phyloP scores from a whole-genome alignment of 64 coral and sea anemone species.

The Dendronephthya gigantea region DNA sequence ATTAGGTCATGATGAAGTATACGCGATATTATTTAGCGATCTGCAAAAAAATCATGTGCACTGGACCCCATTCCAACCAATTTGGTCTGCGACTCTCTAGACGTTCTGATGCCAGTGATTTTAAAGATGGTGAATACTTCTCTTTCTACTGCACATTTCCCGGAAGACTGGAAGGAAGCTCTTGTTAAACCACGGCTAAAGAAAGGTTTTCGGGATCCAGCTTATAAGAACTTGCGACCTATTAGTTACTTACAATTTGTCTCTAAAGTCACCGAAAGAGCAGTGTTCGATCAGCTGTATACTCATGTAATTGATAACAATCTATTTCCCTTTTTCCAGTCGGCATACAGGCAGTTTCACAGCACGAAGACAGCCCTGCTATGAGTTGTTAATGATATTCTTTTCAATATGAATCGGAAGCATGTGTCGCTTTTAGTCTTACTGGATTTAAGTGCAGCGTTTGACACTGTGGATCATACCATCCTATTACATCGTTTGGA shows the following conservation, averaged over 20 bases:
- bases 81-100: slow-evolving; percentile 4
- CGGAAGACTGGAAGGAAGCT: too few species aligned
- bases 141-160: too few species aligned
- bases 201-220: too few species aligned
- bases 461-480: background rate
- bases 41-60: slow-evolving; percentile 28
- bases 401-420: background rate
- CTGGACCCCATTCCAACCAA: slow-evolving; percentile 27
- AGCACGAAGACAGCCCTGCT: background rate
- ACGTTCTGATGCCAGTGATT: background rate
- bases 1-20: background rate
- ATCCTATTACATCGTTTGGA: background rate
- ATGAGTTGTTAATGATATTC: background rate
- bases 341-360: background rate
- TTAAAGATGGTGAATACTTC: too few species aligned
- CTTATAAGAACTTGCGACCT: background rate
- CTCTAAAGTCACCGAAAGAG: background rate
- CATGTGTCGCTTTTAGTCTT: background rate
- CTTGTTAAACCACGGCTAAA: too few species aligned
- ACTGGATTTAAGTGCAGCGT: background rate
- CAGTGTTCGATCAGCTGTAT: background rate
- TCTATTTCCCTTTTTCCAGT: background rate
- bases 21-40: slow-evolving; percentile 10
- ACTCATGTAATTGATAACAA: background rate
- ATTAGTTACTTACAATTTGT: background rate